A percentile compares a stretch with the other conserved stretches of the same genome.
These are phyloP conservation scores for Campylomormyrus numenius DNA, from an alignment of 2,113 vertebrate genomes.

Conservation along the genomic window DNA sequence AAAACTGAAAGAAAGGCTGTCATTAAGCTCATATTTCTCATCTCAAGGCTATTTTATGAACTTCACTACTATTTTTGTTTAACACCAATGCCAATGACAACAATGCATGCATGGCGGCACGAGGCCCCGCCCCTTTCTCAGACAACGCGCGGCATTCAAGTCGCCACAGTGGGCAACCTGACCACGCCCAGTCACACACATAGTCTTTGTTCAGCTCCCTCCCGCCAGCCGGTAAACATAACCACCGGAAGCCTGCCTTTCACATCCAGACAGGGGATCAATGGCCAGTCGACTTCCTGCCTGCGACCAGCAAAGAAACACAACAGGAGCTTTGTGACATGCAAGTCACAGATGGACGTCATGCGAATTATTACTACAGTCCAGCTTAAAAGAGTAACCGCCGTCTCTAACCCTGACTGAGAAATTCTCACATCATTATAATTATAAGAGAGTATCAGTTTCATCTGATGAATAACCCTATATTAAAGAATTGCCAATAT, in stretches of 20 bases:
- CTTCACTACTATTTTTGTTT: neutral
- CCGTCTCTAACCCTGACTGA: neutral
- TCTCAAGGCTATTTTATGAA: neutral
- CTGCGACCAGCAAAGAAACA: neutral
- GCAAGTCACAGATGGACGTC: neutral
- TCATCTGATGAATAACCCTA: neutral
- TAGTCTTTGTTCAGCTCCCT: neutral
- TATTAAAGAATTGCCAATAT: neutral
- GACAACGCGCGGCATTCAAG: neutral
- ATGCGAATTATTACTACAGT: neutral
- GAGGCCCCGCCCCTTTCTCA: neutral
- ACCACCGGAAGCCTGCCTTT: neutral
- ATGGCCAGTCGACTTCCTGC: neutral
- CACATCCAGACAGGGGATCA: neutral
- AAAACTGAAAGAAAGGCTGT: neutral
- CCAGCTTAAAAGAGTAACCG: neutral
- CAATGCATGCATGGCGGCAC: neutral
- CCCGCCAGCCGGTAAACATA: neutral
- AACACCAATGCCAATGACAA: neutral
- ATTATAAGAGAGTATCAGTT: neutral
- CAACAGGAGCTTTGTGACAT: neutral
- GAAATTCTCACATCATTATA: neutral
- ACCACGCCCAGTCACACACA: neutral
- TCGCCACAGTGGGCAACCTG: neutral
- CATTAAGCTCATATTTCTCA: neutral